Base-by-base conservation (phyloP, 2,797 vertebrate species). In the Lycodopsis pacificus region DNA sequence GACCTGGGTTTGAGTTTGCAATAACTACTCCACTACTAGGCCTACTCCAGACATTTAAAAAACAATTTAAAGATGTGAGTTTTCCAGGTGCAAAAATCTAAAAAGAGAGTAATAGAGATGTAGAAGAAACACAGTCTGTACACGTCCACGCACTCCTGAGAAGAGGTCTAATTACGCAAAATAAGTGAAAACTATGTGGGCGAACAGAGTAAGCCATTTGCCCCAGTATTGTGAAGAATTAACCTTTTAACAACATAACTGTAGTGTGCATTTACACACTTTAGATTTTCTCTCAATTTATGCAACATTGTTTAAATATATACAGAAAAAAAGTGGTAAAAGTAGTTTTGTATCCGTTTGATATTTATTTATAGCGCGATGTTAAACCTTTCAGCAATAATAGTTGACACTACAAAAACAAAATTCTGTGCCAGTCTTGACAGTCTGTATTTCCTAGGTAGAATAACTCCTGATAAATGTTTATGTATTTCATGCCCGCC, bases 401-500 rank as follows among this genome's bases (percentile, higher is more conserved):
- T 20, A 42, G 14, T 19, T 9, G 3, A 15, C 46, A 15, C 20
- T 32, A 1, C 13, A 32, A 32, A 20, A 17, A n/a, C 5, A 5
- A 20, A 4, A 40, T 44, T 40, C 38, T 32, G 20, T 49, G 32
- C 30, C 25, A n/a, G 0, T 1, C 30, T 58, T 20, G 8, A 22
- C 22, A 10, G 30, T 56, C 13, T 56, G 15, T 27, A 61, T 49
- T 49, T 61, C 12, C 34, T 12, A n/a, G 22, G 38, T 61, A 56
- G 3, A 71, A 56, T 44, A 25, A 11, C 22, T 65, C 40, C 34
- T 15, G 42, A 48, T 27, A 51, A 61, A 69, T 46, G 9, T 59
- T 34, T 51, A 38, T 20, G 38, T 36, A 20, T 62, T 62, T 32
- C 65, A 73, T 46, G 49, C 67, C 49, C 62, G 25, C 27, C 42